A percentile compares a stretch with the other conserved stretches of the same genome.
Evolutionary conservation across 2,797 vertebrate species (phyloP).

Genomic region (Notolabrus celidotus): DNA sequence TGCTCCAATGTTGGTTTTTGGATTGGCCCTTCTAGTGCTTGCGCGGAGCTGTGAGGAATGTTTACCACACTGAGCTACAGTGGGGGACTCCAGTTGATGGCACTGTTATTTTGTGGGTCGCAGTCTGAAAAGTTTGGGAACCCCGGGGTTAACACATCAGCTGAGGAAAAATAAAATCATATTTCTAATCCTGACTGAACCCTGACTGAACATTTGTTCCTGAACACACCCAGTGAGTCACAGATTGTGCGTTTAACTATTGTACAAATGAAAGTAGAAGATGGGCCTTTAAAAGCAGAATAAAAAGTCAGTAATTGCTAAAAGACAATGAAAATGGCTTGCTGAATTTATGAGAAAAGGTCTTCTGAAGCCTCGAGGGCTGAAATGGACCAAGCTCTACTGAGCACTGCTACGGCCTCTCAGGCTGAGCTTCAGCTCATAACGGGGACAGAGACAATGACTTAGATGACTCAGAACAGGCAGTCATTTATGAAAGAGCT

Average conservation of each 20-base stretch:
- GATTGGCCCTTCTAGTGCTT: too few relatives aligned
- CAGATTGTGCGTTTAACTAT: conserved; percentile 28
- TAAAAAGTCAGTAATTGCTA: conserved; percentile 46
- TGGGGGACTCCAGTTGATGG: too few relatives aligned
- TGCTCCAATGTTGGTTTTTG: too few relatives aligned
- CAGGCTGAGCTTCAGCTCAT: not conserved
- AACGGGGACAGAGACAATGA: conserved; percentile 4
- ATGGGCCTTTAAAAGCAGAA: conserved; percentile 29
- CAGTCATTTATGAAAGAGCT: conserved; percentile 14
- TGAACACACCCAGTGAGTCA: not conserved
- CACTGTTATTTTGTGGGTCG: too few relatives aligned
- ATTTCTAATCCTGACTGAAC: not conserved
- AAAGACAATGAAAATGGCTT: conserved; percentile 31
- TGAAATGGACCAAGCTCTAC: conserved; percentile 4
- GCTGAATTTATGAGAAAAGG: conserved; percentile 31
- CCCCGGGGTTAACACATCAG: not conserved
- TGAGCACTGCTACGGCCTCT: conserved; percentile 10
- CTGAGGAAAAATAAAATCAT: not conserved
- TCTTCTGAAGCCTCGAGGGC: conserved; percentile 17
- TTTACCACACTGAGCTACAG: too few relatives aligned
- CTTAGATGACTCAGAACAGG: conserved; percentile 15
- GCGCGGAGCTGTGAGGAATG: too few relatives aligned
- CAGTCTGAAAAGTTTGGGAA: too few relatives aligned
- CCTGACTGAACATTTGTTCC: not conserved
- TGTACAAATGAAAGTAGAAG: conserved; percentile 2